Conservation (phyloP, 2,797 vertebrate genomes). For the Malurus leucopterus region DNA sequence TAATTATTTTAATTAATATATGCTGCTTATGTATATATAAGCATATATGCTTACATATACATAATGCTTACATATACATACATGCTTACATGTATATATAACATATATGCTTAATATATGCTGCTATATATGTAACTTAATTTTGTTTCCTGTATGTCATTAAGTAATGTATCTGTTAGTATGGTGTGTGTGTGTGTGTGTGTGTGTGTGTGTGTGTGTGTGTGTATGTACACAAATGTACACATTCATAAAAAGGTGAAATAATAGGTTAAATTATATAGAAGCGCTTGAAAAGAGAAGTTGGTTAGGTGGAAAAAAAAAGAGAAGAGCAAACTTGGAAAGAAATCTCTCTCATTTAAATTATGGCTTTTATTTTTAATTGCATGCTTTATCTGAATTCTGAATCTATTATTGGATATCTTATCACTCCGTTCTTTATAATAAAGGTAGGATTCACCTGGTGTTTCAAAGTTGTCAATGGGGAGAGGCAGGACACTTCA, state of each 20-base stretch:
- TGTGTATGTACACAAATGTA: not conserved
- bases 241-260: not conserved
- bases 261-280: not conserved
- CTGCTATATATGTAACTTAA: not conserved
- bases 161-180: not conserved
- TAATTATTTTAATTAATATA: not conserved
- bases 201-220: fast-evolving
- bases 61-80: too few relatives aligned
- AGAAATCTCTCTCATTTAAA: not conserved
- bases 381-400: not conserved
- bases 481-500: not conserved
- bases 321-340: not conserved
- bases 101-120: not conserved
- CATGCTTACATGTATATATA: too few relatives aligned
- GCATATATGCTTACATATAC: too few relatives aligned
- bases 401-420: not conserved
- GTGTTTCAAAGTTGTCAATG: not conserved
- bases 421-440: not conserved
- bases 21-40: too few relatives aligned
- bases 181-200: fast-evolving
- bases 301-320: not conserved
- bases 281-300: not conserved
- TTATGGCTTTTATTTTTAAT: not conserved
- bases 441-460: not conserved
- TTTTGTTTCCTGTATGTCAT: not conserved